phyloP scores from a whole-genome alignment of 92 coral and sea anemone species.

The Paragorgia papillata region DNA sequence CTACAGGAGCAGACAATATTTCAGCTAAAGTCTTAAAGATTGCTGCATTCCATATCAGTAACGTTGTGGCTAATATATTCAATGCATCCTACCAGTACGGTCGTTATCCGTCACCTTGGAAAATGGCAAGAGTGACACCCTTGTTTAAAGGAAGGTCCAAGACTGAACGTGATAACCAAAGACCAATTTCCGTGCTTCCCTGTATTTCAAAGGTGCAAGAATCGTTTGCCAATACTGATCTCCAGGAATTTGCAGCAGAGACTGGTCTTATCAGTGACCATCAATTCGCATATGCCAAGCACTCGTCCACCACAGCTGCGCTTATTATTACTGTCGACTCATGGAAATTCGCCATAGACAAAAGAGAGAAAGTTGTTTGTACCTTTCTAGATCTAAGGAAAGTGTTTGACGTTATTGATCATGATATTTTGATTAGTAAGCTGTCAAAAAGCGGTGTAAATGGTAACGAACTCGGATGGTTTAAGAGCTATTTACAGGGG shows the following conservation, averaged over 20 bases:
- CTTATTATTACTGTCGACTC: constrained; percentile 40
- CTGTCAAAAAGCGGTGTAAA: constrained; percentile 37
- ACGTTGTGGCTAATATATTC: constrained; percentile 46
- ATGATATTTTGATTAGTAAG: constrained; percentile 30
- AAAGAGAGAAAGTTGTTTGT: constrained; percentile 51
- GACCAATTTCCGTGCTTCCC: too few species aligned
- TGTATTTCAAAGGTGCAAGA: constrained; percentile 48
- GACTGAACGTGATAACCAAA: too few species aligned
- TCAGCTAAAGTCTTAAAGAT: too few species aligned
- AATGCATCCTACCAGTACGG: constrained; percentile 42
- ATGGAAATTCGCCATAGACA: constrained; percentile 52
- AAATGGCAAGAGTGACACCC: constrained; percentile 45
- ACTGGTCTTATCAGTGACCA: constrained; percentile 36
- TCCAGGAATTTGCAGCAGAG: constrained; percentile 29
- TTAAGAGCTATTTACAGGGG: too few species aligned
- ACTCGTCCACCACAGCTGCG: constrained; percentile 49
- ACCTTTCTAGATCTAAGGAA: constrained; percentile 43
- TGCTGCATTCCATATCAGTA: too few species aligned
- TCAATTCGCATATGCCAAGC: constrained; percentile 47
- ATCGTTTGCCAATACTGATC: constrained; percentile 45
- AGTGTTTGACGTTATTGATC: too few species aligned
- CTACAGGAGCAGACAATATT: too few species aligned
- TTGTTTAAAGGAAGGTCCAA: constrained; percentile 45
- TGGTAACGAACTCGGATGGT: too few species aligned
- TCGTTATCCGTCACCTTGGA: constrained; percentile 40